Percentiles rank a stretch among this genome's conserved stretches.
Evolutionary conservation across 2,888 invertebrate genomes (phyloP).

Genomic region (Drosophila lutescens): DNA sequence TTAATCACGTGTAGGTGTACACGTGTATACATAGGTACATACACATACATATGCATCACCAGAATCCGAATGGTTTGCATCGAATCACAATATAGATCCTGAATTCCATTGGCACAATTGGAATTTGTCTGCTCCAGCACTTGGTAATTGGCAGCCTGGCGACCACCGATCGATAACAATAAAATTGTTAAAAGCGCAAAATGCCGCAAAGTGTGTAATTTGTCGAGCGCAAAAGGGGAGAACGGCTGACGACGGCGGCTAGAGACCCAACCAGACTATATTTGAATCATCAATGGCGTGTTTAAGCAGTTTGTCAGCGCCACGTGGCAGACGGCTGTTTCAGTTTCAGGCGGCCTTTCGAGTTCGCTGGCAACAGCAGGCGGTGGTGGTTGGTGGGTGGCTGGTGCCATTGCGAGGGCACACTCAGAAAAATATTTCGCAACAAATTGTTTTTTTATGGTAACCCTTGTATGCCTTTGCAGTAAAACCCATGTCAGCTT

Average conservation of each 20-base stretch:
- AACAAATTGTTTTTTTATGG: too few relatives aligned
- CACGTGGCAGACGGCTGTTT: constrained; percentile 70
- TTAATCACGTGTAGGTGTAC: neutral
- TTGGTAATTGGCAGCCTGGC: constrained; percentile 75
- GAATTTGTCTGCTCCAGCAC: constrained; percentile 52
- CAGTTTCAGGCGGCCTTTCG: constrained; percentile 57
- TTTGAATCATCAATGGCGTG: constrained; percentile 75
- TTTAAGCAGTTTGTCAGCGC: constrained; percentile 78
- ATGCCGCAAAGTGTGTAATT: constrained; percentile 80
- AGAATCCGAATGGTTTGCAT: too few relatives aligned
- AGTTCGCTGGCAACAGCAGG: constrained; percentile 75
- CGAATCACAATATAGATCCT: neutral
- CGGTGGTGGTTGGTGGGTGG: constrained; percentile 41
- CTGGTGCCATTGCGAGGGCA: neutral
- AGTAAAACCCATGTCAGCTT: too few relatives aligned
- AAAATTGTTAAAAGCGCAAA: constrained; percentile 78
- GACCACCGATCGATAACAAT: constrained; percentile 77
- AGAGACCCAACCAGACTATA: constrained; percentile 49
- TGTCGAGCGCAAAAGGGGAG: constrained; percentile 43
- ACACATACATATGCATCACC: neutral
- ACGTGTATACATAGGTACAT: neutral
- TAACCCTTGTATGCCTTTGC: too few relatives aligned
- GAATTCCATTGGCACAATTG: constrained; percentile 39
- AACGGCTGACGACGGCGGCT: constrained; percentile 13
- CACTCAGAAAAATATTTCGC: neutral